Conservation (phyloP, 1,140 invertebrate genomes). For the Psilanteris sp. region DNA sequence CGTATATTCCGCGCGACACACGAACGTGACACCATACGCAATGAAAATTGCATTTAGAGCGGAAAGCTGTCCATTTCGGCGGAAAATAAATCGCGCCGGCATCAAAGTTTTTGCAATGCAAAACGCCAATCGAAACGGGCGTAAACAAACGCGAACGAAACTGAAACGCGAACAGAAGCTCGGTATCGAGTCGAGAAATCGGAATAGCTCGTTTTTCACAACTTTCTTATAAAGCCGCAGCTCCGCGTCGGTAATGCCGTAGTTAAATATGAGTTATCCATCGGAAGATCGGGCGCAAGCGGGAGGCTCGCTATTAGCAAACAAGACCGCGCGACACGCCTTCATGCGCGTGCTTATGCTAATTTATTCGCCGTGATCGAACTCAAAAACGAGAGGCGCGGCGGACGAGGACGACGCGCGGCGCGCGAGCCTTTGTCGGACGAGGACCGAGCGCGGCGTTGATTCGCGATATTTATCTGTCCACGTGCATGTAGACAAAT, state of each 20-base stretch:
- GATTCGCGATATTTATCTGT: slow-evolving; percentile 66
- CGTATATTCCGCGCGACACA: too few relatives aligned
- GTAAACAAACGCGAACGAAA: too few relatives aligned
- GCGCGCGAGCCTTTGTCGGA: background rate
- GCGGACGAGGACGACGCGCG: background rate
- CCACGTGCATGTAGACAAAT: slow-evolving; percentile 56
- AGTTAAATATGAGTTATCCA: slow-evolving; percentile 59
- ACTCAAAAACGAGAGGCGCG: slow-evolving; percentile 34
- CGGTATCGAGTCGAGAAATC: slow-evolving; percentile 21
- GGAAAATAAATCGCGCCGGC: too few relatives aligned
- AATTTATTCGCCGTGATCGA: slow-evolving; percentile 60
- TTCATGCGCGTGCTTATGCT: slow-evolving; percentile 65
- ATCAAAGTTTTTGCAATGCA: too few relatives aligned
- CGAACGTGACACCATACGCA: too few relatives aligned
- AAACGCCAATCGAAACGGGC: too few relatives aligned
- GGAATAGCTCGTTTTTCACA: slow-evolving; percentile 33
- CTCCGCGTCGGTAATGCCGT: slow-evolving; percentile 29
- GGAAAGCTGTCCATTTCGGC: too few relatives aligned
- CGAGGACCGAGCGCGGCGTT: slow-evolving; percentile 26
- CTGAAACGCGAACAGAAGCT: too few relatives aligned
- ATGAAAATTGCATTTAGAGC: too few relatives aligned
- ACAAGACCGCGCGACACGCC: slow-evolving; percentile 62
- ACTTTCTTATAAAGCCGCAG: slow-evolving; percentile 52
- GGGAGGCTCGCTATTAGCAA: slow-evolving; percentile 61
- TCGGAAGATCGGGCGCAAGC: slow-evolving; percentile 44